Evolutionary conservation across 2,797 vertebrate genomes (phyloP).

Genomic region (Ctenopoma kingsleyae): DNA sequence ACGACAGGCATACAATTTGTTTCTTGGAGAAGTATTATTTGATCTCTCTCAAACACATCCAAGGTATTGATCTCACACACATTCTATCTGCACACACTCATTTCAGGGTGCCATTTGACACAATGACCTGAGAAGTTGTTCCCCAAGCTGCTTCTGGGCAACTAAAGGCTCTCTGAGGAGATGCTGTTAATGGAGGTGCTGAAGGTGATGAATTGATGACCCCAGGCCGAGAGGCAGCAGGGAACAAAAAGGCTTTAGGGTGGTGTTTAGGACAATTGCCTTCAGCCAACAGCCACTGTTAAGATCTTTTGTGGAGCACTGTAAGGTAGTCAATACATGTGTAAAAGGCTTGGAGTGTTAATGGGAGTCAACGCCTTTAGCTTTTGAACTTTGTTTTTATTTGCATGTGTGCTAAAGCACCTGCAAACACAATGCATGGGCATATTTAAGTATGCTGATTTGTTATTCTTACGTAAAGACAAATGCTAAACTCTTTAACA

Average conservation of each 20-base stretch:
- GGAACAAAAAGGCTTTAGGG: slow-evolving; percentile 52
- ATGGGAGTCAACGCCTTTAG: slow-evolving; percentile 28
- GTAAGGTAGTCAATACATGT: slow-evolving; percentile 34
- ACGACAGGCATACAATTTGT: not conserved
- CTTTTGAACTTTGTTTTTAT: slow-evolving; percentile 18
- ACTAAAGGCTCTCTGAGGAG: slow-evolving; percentile 52
- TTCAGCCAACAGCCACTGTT: slow-evolving; percentile 35
- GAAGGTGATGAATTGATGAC: slow-evolving; percentile 72
- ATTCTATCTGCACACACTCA: slow-evolving; percentile 31
- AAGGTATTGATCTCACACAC: slow-evolving; percentile 19
- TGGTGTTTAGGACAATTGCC: slow-evolving; percentile 54
- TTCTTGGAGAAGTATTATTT: slow-evolving; percentile 3
- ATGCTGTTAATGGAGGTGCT: slow-evolving; percentile 65
- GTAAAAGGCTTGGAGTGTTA: slow-evolving; percentile 54
- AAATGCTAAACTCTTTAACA: not conserved
- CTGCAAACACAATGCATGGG: slow-evolving; percentile 4
- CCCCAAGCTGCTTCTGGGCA: slow-evolving; percentile 28
- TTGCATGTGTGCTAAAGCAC: slow-evolving; percentile 1
- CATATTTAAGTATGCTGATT: not conserved
- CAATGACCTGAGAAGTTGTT: slow-evolving; percentile 50
- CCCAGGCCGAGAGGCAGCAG: slow-evolving; percentile 45
- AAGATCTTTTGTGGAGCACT: slow-evolving; percentile 57
- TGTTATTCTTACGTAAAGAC: not conserved
- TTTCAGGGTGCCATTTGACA: slow-evolving; percentile 55
- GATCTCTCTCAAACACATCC: slow-evolving; percentile 4